Evolutionary conservation across 2,797 vertebrate genomes (phyloP).

Genomic region (Echeneis naucrates): DNA sequence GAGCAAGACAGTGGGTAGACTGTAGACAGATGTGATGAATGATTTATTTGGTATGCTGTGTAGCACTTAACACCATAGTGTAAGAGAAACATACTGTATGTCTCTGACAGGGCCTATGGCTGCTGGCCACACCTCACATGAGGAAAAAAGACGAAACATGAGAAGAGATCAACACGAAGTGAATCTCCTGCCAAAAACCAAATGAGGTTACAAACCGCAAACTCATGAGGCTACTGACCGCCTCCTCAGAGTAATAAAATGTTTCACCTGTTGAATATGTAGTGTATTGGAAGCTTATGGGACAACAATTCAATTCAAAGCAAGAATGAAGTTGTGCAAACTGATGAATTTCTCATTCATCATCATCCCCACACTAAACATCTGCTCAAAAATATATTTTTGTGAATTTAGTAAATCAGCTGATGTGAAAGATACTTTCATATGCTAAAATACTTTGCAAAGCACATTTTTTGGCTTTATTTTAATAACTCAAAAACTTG

Average conservation of each 20-base stretch:
- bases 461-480: neutral
- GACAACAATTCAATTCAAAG: constrained; percentile 4
- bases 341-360: constrained; percentile 14
- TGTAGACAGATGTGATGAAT: constrained; percentile 58
- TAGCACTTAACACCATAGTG: constrained; percentile 48
- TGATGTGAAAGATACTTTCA: neutral
- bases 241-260: constrained; percentile 20
- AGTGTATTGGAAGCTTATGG: constrained; percentile 4
- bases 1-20: constrained; percentile 17
- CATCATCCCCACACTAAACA: neutral
- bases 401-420: neutral
- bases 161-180: constrained; percentile 10
- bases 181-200: constrained; percentile 30
- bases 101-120: constrained; percentile 32
- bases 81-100: constrained; percentile 51
- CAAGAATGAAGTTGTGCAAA: constrained; percentile 10
- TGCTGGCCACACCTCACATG: constrained; percentile 20
- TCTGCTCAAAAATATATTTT: neutral
- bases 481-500: neutral
- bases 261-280: constrained; percentile 11
- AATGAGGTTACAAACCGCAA: constrained; percentile 27
- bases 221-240: constrained; percentile 47
- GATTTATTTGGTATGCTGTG: constrained; percentile 63
- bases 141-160: constrained; percentile 35
- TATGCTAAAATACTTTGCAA: neutral